Percentiles rank a stretch among this genome's conserved stretches.
phyloP scores from a whole-genome alignment of 2,797 vertebrate genomes.

The Alosa sapidissima region DNA sequence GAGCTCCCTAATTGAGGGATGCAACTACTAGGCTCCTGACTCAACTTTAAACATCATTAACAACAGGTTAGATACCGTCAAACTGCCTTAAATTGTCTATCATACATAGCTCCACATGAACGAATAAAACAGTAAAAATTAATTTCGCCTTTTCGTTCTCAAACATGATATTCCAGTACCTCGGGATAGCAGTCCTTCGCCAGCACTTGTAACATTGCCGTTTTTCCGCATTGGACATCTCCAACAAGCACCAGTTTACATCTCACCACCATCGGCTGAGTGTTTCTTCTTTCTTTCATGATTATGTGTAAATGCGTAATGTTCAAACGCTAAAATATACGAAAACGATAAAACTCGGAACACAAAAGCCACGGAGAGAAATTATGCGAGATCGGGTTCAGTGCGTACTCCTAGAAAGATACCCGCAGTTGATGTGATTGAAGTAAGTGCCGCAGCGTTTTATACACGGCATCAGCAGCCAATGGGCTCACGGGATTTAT shows the following conservation, averaged over 20 bases:
- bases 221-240: slow-evolving; percentile 96
- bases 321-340: not conserved
- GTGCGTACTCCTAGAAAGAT: slow-evolving; percentile 42
- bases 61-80: not conserved
- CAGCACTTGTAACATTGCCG: slow-evolving; percentile 94
- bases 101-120: not conserved
- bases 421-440: slow-evolving; percentile 69
- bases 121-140: not conserved
- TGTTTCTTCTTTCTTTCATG: slow-evolving; percentile 90
- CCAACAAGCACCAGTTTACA: slow-evolving; percentile 95
- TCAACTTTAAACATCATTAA: slow-evolving; percentile 20
- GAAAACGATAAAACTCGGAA: not conserved
- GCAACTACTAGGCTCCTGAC: not conserved
- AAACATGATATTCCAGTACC: slow-evolving; percentile 64
- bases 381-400: not conserved
- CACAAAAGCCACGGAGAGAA: not conserved
- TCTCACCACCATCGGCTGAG: slow-evolving; percentile 85
- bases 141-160: not conserved
- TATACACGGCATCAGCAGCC: slow-evolving; percentile 67
- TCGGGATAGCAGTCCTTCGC: slow-evolving; percentile 96
- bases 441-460: slow-evolving; percentile 68
- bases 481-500: slow-evolving; percentile 63
- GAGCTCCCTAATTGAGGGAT: not conserved
- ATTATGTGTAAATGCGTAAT: slow-evolving; percentile 22
- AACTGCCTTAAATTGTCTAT: not conserved